Percentiles rank a stretch among this genome's conserved stretches.
phyloP scores from a whole-genome alignment of 2,113 vertebrate species.

The Eulemur macaco region DNA sequence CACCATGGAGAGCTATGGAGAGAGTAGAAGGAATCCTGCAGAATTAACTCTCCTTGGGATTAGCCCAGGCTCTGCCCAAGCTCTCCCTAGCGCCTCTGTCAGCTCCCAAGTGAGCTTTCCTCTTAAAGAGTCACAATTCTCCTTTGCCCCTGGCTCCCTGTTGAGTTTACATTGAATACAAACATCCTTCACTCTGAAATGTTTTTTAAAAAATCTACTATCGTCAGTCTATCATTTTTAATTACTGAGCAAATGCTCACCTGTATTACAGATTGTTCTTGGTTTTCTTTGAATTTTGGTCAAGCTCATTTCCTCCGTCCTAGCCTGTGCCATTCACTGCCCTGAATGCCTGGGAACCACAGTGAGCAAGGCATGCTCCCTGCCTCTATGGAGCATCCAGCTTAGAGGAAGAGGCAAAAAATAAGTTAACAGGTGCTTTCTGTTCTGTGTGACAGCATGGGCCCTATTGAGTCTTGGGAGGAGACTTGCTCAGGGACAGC shows the following conservation, averaged over 20 bases:
- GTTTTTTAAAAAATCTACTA: neutral
- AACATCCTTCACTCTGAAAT: neutral
- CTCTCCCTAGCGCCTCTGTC: neutral
- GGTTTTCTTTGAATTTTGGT: neutral
- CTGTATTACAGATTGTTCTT: neutral
- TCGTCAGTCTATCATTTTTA: neutral
- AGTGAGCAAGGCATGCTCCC: fast-evolving
- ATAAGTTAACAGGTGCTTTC: neutral
- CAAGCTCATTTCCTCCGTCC: neutral
- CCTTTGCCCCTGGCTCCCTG: neutral
- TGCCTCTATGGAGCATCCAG: neutral
- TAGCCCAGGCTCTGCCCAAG: neutral
- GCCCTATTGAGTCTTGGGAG: fast-evolving
- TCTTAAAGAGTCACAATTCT: neutral
- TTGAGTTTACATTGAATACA: neutral
- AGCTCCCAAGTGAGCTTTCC: neutral
- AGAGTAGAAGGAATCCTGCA: neutral
- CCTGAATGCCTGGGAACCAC: neutral
- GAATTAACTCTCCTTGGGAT: neutral
- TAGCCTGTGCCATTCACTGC: too few species aligned
- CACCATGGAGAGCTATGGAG: neutral
- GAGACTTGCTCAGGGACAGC: neutral
- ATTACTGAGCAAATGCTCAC: neutral
- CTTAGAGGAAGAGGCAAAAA: neutral
- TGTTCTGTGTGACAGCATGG: neutral